Evolutionary conservation across 1,140 invertebrate genomes (phyloP), one percentile per base, ranked within the genome.

Genomic region (Brachionus rotundiformis): DNA sequence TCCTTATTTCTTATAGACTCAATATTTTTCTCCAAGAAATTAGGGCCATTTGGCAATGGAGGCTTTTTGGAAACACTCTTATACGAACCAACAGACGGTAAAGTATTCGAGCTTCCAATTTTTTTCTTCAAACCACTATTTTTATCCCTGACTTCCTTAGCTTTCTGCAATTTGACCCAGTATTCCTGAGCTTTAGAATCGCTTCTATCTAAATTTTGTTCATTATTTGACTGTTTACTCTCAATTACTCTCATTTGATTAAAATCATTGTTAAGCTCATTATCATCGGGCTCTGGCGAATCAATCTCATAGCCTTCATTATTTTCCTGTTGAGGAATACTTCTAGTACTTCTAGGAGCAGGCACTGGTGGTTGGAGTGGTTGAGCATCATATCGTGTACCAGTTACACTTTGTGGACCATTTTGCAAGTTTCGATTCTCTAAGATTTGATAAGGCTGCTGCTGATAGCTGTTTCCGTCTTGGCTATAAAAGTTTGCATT

Each of bases 11-110:
- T 4, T n/a, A 81, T 65, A 10, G 54, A 29, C 6, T 81, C 79
- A 27, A 81, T 65, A 65, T 81, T 81, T 65, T 44, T 63, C 23
- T 81, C 79, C 16, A 81, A 44, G 59, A 29, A 81, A 65, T 81
- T 81, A 1, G 77, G 36, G n/a, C 39, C 63, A 44, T 79, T 41
- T 13, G 68, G 68, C 25, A 73, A 23, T n/a, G 68, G 68, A 44
- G 68, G 68, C 19, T 73, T 73, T 44, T 73, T 73, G 0, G 36
- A 27, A 7, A 73, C 19, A 25, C 19, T 25, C n/a, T 44, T 73
- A 44, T 44, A 44, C 5, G 68, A 73, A 16, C 36, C 47, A 27
- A 79, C 47, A 11, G 76, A 63, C 27, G 76, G 76, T n/a, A 79
- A 25, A 11, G 36, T 54, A 25, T 31, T 77, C 1, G 76, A 63